A percentile compares a stretch with the other conserved stretches of the same genome.
These are phyloP conservation scores for Synergus gifuensis DNA, from an alignment of 2,888 invertebrate species.

Conservation along the genomic window DNA sequence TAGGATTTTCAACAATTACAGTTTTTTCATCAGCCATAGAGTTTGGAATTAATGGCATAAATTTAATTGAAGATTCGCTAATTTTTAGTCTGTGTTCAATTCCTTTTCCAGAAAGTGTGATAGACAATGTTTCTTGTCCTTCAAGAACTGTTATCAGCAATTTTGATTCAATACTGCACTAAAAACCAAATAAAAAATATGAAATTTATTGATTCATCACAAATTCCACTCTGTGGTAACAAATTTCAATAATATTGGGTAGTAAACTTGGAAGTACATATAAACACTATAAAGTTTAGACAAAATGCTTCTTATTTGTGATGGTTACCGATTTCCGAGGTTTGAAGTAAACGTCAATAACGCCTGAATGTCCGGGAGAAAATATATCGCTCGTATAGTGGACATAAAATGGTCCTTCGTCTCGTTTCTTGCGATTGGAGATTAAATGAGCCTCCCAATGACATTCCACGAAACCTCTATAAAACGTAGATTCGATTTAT, in stretches of 20 bases:
- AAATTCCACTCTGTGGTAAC: too few relatives aligned
- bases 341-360: slow-evolving; percentile 81
- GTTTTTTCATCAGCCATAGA: slow-evolving; percentile 80
- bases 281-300: background rate
- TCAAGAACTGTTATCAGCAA: slow-evolving; percentile 78
- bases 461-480: slow-evolving; percentile 80
- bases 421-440: slow-evolving; percentile 50
- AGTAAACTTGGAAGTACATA: background rate
- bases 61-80: slow-evolving; percentile 79
- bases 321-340: slow-evolving; percentile 77
- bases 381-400: slow-evolving; percentile 75
- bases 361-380: slow-evolving; percentile 78
- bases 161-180: slow-evolving; percentile 73
- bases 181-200: background rate
- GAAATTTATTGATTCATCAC: background rate
- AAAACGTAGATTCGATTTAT: background rate
- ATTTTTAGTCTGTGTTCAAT: slow-evolving; percentile 80
- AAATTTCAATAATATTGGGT: background rate
- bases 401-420: slow-evolving; percentile 61
- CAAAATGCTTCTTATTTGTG: slow-evolving; percentile 20
- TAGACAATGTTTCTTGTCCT: slow-evolving; percentile 78
- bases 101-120: slow-evolving; percentile 80
- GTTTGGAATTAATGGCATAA: slow-evolving; percentile 83
- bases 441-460: slow-evolving; percentile 78
- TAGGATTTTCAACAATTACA: slow-evolving; percentile 83